These are phyloP conservation scores for Austrolebias charrua DNA, from an alignment of 2,797 vertebrate genomes.

Conservation along the genomic window DNA sequence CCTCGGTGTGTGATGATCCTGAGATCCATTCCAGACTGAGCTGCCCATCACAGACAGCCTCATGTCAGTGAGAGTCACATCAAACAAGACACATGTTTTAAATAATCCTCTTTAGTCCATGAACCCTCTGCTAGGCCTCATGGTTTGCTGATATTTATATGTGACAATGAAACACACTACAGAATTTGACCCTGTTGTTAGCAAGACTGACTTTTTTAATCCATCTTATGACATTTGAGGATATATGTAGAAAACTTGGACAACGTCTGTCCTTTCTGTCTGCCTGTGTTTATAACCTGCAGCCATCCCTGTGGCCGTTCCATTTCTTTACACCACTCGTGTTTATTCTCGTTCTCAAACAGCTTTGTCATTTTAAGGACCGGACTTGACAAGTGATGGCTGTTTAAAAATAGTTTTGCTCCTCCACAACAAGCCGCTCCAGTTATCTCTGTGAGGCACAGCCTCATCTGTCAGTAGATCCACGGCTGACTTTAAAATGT, in stretches of 20 bases:
- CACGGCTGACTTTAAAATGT: too few relatives aligned
- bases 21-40: conserved; percentile 40
- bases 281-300: not conserved
- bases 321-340: conserved; percentile 6
- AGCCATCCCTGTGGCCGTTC: conserved; percentile 1
- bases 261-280: conserved; percentile 30
- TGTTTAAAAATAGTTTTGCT: conserved; percentile 26
- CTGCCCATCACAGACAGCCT: conserved; percentile 50
- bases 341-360: conserved; percentile 5
- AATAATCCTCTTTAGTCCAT: conserved; percentile 69
- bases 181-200: conserved; percentile 33
- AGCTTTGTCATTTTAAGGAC: conserved; percentile 20
- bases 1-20: not conserved
- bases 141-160: conserved; percentile 43
- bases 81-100: conserved; percentile 68
- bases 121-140: conserved; percentile 53
- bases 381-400: conserved; percentile 17
- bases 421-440: too few relatives aligned
- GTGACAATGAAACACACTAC: not conserved
- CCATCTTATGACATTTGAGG: conserved; percentile 37
- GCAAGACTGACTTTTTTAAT: conserved; percentile 23
- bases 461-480: too few relatives aligned
- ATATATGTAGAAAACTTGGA: conserved; percentile 61
- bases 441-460: too few relatives aligned
- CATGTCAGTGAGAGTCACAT: conserved; percentile 46